A percentile compares a stretch with the other conserved stretches of the same genome.
Evolutionary conservation across 2,113 vertebrate genomes (phyloP).

Genomic region (Struthio camelus): DNA sequence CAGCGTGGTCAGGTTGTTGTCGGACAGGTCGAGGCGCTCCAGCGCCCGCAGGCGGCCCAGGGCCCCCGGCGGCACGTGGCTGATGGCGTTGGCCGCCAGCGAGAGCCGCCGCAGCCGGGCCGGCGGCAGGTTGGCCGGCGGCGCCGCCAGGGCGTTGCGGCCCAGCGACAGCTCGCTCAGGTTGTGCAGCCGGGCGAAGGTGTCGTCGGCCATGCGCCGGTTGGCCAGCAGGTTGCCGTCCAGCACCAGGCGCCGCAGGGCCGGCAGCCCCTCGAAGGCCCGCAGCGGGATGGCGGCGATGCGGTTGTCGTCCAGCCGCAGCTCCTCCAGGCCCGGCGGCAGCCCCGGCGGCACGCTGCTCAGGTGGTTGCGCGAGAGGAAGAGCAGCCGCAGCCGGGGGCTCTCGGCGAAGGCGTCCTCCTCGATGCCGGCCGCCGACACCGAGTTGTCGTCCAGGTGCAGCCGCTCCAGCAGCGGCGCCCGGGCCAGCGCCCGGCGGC

Average conservation of each 20-base stretch:
- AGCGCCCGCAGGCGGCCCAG: constrained; percentile 85
- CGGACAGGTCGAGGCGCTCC: constrained; percentile 89
- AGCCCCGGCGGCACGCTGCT: constrained; percentile 93
- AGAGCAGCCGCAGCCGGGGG: constrained; percentile 84
- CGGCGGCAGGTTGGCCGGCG: constrained; percentile 87
- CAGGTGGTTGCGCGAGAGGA: constrained; percentile 92
- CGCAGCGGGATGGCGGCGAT: constrained; percentile 94
- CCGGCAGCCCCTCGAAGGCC: constrained; percentile 88
- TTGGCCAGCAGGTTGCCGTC: constrained; percentile 96
- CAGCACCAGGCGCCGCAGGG: constrained; percentile 88
- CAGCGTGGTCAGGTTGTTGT: constrained; percentile 92
- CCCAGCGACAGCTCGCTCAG: constrained; percentile 92
- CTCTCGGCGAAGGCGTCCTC: constrained; percentile 92
- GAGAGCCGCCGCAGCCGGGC: constrained; percentile 86
- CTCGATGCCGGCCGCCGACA: constrained; percentile 94
- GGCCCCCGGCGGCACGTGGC: constrained; percentile 87
- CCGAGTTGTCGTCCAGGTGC: constrained; percentile 94
- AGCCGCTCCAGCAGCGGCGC: constrained; percentile 90
- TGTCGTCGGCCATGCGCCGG: constrained; percentile 93
- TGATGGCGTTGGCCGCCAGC: constrained; percentile 91
- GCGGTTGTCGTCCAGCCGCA: constrained; percentile 92
- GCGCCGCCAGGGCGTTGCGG: constrained; percentile 89
- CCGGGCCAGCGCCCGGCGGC: constrained; percentile 84
- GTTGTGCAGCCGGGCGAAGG: constrained; percentile 90
- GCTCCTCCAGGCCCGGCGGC: constrained; percentile 90